Evolutionary conservation across 2,888 invertebrate genomes (phyloP), one percentile per base, ranked within the genome.

Genomic region (Aquatica leii): DNA sequence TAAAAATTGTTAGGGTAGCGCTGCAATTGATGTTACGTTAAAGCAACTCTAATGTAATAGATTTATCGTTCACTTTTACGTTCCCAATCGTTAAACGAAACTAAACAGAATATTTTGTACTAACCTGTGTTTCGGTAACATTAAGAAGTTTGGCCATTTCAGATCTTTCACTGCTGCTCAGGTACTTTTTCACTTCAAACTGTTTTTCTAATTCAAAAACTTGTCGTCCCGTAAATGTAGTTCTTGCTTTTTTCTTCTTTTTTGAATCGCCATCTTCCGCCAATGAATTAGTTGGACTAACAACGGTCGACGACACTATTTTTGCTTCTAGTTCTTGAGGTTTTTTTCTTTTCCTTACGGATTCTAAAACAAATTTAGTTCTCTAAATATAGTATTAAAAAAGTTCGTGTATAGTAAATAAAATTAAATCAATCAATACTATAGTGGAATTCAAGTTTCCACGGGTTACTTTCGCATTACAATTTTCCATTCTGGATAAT

Each of bases 141-240:
- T 93, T 94, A 61, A 97, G 86, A 67, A 95, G 84, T 75, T 94
- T 93, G 18, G 97, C 97, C 94, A 97, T 94, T 74, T 97, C 97
- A 34, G 95, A 92, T 70, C 97, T 83, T 81, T 97, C 97, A 67
- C 94, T 94, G 18, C 96, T 96, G 71, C 95, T 96, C 68, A 97
- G 86, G 83, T 97, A 97, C 84, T 97, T 97, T 85, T 97, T 97
- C 74, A 93, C 87, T 81, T 97, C 97, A 79, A 97, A 97, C 82
- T 97, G 92, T 78, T 95, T 94, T 84, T 97, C 97, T 81, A 98
- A 85, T 83, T 97, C 97, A 83, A 97, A 97, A 80, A 97, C 97
- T 85, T 97, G 97, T 53, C 96, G 83, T 1, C 97, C 97, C 0
- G 96, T 97, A 84, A 97, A 97, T 17, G 97, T 97, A 18, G 97